phyloP scores from a whole-genome alignment of 2,888 invertebrate species.

The Chirona hameri region DNA sequence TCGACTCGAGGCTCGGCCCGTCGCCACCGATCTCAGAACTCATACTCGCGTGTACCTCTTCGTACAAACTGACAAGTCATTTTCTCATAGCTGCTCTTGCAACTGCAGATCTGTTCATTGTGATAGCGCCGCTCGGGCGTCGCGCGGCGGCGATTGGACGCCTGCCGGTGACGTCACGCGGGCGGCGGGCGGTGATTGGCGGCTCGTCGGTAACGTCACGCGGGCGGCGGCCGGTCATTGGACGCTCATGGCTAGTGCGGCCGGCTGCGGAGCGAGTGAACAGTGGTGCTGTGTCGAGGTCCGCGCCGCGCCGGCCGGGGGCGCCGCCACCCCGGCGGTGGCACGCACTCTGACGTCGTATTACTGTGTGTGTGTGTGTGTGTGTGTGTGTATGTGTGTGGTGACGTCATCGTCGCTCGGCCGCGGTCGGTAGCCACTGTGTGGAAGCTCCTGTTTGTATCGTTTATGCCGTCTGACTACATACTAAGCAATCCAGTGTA shows the following conservation, averaged over 20 bases:
- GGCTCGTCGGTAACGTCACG: not conserved
- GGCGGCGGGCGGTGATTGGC: not conserved
- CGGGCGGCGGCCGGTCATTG: not conserved
- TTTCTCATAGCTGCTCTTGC: slow-evolving; percentile 7
- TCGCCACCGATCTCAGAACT: not conserved
- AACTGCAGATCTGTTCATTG: slow-evolving; percentile 13
- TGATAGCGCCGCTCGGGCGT: not conserved
- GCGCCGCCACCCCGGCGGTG: too few species aligned
- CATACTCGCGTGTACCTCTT: slow-evolving; percentile 24
- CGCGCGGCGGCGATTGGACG: not conserved
- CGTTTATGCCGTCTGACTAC: slow-evolving; percentile 2
- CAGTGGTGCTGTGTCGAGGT: too few species aligned
- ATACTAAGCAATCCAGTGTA: slow-evolving; percentile 12
- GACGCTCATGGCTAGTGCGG: not conserved
- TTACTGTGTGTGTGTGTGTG: too few species aligned
- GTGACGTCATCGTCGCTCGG: not conserved
- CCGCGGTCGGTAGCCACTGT: not conserved
- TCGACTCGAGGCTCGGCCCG: not conserved
- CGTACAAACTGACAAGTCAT: slow-evolving; percentile 25
- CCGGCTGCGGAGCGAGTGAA: too few species aligned
- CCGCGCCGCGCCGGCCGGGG: too few species aligned
- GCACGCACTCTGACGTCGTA: too few species aligned
- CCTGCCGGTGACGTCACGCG: not conserved
- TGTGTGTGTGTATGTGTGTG: not conserved
- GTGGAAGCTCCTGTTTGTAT: not conserved